Evolutionary conservation across 2,113 vertebrate species (phyloP).

Genomic region (Zingel zingel): DNA sequence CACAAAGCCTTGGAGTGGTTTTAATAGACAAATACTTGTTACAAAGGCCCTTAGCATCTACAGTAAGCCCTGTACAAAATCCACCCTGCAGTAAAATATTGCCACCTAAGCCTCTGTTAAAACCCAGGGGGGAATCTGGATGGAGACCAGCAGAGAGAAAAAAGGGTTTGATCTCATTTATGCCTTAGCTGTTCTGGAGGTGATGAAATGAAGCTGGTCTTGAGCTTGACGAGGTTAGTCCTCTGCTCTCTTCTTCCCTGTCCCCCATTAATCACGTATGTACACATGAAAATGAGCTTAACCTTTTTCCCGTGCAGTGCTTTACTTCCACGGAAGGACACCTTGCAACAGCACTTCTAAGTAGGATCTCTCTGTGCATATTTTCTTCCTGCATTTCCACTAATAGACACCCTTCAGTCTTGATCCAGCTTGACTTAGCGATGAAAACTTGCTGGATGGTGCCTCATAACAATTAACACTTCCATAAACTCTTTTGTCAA

Average conservation of each 20-base stretch:
- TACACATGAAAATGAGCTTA: conserved; percentile 71
- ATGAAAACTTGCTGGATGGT: conserved; percentile 35
- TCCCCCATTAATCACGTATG: conserved; percentile 72
- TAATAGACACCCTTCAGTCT: conserved; percentile 52
- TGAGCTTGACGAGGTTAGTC: conserved; percentile 43
- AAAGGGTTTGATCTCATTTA: conserved; percentile 63
- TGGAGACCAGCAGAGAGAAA: conserved; percentile 38
- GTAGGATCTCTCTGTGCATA: conserved; percentile 21
- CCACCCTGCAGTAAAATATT: conserved; percentile 55
- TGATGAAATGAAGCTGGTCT: conserved; percentile 63
- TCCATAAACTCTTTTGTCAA: conserved; percentile 67
- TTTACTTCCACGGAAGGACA: conserved; percentile 76
- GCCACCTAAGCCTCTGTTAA: conserved; percentile 54
- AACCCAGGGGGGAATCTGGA: conserved; percentile 45
- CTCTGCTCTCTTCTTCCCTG: conserved; percentile 19
- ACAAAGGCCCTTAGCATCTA: conserved; percentile 46
- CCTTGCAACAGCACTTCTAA: conserved; percentile 38
- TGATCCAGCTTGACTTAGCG: conserved; percentile 31
- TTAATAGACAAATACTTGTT: conserved; percentile 58
- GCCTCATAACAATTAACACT: conserved; percentile 63
- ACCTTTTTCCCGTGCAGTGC: conserved; percentile 54
- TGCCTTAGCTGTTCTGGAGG: conserved; percentile 54
- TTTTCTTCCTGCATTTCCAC: conserved; percentile 36
- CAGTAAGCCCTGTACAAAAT: conserved; percentile 52
- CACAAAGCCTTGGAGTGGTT: conserved; percentile 41